Percentiles rank a stretch among this genome's conserved stretches.
Evolutionary conservation across 2,113 vertebrate species (phyloP).

Genomic region (Myrmecobius fasciatus): DNA sequence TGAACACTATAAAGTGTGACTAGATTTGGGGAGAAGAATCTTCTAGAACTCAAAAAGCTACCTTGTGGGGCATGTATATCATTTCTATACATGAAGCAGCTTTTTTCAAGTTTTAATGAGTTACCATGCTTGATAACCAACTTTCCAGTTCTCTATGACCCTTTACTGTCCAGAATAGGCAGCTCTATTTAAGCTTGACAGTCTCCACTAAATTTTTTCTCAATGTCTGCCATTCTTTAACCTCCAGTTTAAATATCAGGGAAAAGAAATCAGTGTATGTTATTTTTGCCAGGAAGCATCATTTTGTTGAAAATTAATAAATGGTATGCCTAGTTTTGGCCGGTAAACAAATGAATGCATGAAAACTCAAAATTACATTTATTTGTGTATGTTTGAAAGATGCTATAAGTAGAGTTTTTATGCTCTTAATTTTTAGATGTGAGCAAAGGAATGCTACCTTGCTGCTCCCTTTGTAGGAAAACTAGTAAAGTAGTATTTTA

Average conservation of each 20-base stretch:
- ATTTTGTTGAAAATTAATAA: constrained; percentile 53
- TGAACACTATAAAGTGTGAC: neutral
- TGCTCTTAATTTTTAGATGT: constrained; percentile 19
- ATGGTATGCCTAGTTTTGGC: constrained; percentile 14
- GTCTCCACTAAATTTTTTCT: constrained; percentile 55
- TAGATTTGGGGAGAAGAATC: constrained; percentile 19
- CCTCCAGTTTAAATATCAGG: neutral
- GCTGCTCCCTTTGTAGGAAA: no score
- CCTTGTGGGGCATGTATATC: neutral
- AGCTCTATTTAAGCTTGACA: constrained; percentile 55
- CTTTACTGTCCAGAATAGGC: neutral
- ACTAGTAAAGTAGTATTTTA: neutral
- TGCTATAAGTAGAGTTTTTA: neutral
- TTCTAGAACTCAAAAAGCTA: constrained; percentile 23
- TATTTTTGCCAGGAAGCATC: constrained; percentile 40
- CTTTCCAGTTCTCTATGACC: constrained; percentile 20
- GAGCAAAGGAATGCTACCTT: neutral
- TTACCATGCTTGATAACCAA: constrained; percentile 40
- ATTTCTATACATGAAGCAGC: neutral
- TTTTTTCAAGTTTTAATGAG: constrained; percentile 31
- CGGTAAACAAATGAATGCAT: neutral
- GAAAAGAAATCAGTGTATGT: constrained; percentile 56
- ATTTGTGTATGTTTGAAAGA: neutral
- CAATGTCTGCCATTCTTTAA: constrained; percentile 57
- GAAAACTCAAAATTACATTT: neutral